Conservation (phyloP, 2,888 invertebrate genomes). For the Cerceris rybyensis region DNA sequence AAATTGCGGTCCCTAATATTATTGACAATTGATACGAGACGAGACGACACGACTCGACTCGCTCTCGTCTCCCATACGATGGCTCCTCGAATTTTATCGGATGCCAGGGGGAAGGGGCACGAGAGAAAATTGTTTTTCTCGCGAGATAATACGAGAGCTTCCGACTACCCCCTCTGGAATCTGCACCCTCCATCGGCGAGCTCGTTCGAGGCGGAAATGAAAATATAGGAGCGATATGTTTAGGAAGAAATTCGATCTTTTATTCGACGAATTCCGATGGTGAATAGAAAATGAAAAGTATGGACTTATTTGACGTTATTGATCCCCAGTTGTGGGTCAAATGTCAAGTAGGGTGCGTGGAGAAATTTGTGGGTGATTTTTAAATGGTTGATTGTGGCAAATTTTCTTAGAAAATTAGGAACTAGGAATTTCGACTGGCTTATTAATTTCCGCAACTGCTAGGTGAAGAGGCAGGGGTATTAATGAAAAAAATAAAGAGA, state of each 20-base stretch:
- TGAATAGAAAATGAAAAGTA: no score
- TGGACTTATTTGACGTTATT: no score
- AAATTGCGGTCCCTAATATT: conserved; percentile 66
- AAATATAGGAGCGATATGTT: background rate
- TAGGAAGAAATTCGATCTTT: background rate
- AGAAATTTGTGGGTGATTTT: no score
- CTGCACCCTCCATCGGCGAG: background rate
- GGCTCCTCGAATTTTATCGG: conserved; percentile 52
- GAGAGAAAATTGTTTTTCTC: conserved; percentile 49
- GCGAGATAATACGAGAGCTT: conserved; percentile 31
- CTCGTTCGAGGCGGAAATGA: conserved; percentile 3
- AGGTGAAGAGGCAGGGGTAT: background rate
- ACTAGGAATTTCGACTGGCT: no score
- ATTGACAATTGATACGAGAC: conserved; percentile 63
- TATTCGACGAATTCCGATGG: no score
- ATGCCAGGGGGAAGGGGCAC: conserved; percentile 8
- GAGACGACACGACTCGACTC: conserved; percentile 17
- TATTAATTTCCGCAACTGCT: background rate
- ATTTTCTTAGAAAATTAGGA: no score
- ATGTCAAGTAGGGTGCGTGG: no score
- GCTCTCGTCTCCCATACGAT: conserved; percentile 18
- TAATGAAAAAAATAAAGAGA: background rate
- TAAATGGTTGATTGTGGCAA: no score
- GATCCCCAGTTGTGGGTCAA: no score
- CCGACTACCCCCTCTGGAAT: background rate